These are phyloP conservation scores for Oreochromis spilurus DNA, from an alignment of 2,113 vertebrate genomes.

Conservation along the genomic window DNA sequence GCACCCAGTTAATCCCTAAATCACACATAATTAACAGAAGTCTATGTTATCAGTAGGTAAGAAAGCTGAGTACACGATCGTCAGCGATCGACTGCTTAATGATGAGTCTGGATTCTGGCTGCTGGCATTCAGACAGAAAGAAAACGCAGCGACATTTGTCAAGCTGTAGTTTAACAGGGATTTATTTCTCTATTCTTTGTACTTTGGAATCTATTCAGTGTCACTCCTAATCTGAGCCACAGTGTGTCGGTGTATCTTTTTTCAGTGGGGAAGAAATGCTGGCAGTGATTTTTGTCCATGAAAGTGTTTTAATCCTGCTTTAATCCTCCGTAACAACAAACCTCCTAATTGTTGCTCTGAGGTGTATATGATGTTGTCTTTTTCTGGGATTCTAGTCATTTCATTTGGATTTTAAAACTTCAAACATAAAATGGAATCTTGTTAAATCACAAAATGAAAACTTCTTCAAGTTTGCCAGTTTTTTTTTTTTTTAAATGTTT, in stretches of 20 bases:
- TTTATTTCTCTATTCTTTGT: background rate
- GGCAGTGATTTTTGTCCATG: background rate
- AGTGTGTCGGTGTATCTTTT: background rate
- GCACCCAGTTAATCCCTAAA: background rate
- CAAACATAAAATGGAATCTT: background rate
- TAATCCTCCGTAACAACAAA: background rate
- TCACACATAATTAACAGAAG: background rate
- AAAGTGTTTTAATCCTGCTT: background rate
- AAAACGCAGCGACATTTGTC: slow-evolving; percentile 11
- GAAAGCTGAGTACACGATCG: background rate
- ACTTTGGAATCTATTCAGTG: background rate
- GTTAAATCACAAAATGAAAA: background rate
- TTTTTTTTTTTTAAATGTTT: background rate
- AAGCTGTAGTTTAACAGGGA: slow-evolving; percentile 15
- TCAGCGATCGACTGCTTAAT: slow-evolving; percentile 19
- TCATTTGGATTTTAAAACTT: background rate
- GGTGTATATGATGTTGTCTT: background rate
- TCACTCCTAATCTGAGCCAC: background rate
- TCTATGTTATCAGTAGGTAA: slow-evolving; percentile 20
- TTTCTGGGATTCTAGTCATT: background rate
- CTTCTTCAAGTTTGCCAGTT: background rate
- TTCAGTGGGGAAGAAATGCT: background rate
- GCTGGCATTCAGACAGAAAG: background rate
- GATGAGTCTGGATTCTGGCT: slow-evolving; percentile 24
- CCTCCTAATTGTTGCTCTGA: background rate